Percentiles rank a stretch among this genome's conserved stretches.
phyloP scores from a whole-genome alignment of 2,888 invertebrate genomes.

The Epinotia bilunana region DNA sequence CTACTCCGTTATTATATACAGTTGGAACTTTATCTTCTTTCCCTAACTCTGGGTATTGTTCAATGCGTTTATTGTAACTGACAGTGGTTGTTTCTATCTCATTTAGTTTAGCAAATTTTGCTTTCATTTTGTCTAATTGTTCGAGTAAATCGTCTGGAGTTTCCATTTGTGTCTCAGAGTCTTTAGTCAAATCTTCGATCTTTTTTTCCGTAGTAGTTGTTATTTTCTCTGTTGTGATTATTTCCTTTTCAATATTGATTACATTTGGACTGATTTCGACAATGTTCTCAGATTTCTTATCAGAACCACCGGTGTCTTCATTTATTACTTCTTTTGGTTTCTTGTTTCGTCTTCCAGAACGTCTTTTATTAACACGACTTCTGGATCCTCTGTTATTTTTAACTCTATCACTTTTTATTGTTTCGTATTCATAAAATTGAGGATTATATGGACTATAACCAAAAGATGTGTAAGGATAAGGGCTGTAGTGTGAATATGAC shows the following conservation, averaged over 20 bases:
- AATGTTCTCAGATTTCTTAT: slow-evolving; percentile 14
- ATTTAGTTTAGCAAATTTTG: slow-evolving; percentile 34
- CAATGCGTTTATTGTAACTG: slow-evolving; percentile 44
- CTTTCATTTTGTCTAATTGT: slow-evolving; percentile 28
- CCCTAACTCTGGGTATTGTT: slow-evolving; percentile 51
- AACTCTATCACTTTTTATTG: slow-evolving; percentile 25
- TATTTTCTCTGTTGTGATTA: slow-evolving; percentile 44
- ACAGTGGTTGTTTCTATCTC: slow-evolving; percentile 47
- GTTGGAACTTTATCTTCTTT: slow-evolving; percentile 55
- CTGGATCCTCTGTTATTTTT: slow-evolving; percentile 11
- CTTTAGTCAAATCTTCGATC: slow-evolving; percentile 3
- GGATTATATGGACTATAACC: slow-evolving; percentile 51
- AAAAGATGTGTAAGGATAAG: slow-evolving; percentile 48
- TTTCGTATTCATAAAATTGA: slow-evolving; percentile 22
- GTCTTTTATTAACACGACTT: slow-evolving; percentile 1
- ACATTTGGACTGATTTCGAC: slow-evolving; percentile 24
- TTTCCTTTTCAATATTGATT: slow-evolving; percentile 38
- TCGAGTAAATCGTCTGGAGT: slow-evolving; percentile 18
- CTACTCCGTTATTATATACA: slow-evolving; percentile 55
- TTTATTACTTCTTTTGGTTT: slow-evolving; percentile 40
- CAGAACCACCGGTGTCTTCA: slow-evolving; percentile 39
- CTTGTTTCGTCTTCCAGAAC: slow-evolving; percentile 26
- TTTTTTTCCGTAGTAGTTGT: slow-evolving; percentile 46
- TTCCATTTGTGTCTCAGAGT: slow-evolving; percentile 30
- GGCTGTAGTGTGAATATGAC: slow-evolving; percentile 42